Conservation (phyloP, 2,797 vertebrate genomes). For the Rhinella marina region DNA sequence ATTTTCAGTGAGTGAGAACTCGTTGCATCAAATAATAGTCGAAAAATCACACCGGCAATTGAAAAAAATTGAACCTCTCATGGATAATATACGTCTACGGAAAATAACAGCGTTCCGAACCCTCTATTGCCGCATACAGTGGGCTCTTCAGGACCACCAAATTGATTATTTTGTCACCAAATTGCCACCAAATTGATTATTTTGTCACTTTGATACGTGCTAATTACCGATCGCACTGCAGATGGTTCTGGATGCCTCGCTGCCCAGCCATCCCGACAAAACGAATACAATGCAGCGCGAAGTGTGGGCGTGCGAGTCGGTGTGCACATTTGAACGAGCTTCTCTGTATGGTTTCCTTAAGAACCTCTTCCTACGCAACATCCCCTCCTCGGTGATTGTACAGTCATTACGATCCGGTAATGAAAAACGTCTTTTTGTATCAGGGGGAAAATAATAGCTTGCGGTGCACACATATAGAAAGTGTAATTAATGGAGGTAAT, state of each 20-base stretch:
- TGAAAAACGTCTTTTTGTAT: conserved; percentile 78
- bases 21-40: background rate
- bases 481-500: conserved; percentile 79
- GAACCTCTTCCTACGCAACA: conserved; percentile 75
- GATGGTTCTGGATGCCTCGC: conserved; percentile 60
- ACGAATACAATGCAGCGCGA: conserved; percentile 55
- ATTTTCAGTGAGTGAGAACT: background rate
- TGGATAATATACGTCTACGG: background rate
- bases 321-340: conserved; percentile 72
- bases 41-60: background rate
- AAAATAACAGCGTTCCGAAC: background rate
- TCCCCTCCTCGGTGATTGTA: conserved; percentile 65
- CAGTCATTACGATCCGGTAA: conserved; percentile 79
- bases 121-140: background rate
- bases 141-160: conserved; percentile 15
- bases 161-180: conserved; percentile 30
- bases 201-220: conserved; percentile 39
- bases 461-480: conserved; percentile 76
- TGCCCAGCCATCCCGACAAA: conserved; percentile 54
- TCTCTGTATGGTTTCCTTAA: conserved; percentile 68
- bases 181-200: conserved; percentile 21
- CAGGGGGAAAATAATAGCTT: conserved; percentile 78
- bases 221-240: conserved; percentile 60
- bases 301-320: conserved; percentile 70
- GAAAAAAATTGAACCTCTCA: conserved; percentile 9